Percentiles rank a stretch among this genome's conserved stretches.
Conservation (phyloP, 2,797 vertebrate genomes). For the Synanceia verrucosa region DNA sequence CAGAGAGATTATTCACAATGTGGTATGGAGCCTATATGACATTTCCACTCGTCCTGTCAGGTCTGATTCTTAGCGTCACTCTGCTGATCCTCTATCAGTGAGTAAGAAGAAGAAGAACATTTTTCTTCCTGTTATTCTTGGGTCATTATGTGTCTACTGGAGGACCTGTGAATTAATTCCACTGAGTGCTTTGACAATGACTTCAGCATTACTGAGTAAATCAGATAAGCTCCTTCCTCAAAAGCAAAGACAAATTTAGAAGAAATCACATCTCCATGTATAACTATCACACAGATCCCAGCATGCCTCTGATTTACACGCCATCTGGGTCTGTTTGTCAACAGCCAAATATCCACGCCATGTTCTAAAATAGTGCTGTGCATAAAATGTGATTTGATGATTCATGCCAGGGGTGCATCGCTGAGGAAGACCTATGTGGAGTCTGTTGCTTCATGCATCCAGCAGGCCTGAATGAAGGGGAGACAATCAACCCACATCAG, state of each 20-base stretch:
- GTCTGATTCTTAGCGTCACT: background rate
- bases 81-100: constrained; percentile 8
- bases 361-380: constrained; percentile 52
- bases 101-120: constrained; percentile 6
- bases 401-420: constrained; percentile 15
- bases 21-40: too few species aligned
- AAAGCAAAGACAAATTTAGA: constrained; percentile 41
- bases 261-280: constrained; percentile 20
- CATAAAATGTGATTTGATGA: constrained; percentile 53
- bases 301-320: constrained; percentile 13
- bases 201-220: constrained; percentile 34
- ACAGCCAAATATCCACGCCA: constrained; percentile 20
- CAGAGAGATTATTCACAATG: too few species aligned
- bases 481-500: constrained; percentile 45
- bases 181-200: constrained; percentile 38
- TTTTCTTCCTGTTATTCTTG: constrained; percentile 27
- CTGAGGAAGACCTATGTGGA: constrained; percentile 8
- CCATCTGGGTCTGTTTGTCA: constrained; percentile 41
- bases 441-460: background rate
- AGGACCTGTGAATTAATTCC: constrained; percentile 23
- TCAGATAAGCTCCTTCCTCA: constrained; percentile 49
- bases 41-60: background rate
- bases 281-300: constrained; percentile 13
- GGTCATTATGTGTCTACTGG: constrained; percentile 1
- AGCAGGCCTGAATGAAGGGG: background rate